These are phyloP conservation scores for Scaptomyza tumidula DNA, from an alignment of 2,888 invertebrate genomes.

Conservation along the genomic window DNA sequence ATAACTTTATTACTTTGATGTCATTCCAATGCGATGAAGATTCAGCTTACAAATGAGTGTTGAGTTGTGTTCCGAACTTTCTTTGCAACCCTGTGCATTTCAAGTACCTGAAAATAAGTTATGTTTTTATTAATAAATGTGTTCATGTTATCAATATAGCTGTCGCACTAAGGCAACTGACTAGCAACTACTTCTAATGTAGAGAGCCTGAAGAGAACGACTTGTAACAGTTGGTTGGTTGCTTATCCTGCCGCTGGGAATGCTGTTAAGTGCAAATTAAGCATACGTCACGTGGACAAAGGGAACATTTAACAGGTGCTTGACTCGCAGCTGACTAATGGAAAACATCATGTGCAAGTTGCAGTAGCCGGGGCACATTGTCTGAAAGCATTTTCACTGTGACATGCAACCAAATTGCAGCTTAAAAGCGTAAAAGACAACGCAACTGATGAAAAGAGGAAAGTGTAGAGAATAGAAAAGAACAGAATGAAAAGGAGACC, in stretches of 20 bases:
- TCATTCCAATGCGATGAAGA: background rate
- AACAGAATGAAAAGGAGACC: conserved; percentile 4
- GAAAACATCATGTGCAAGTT: conserved; percentile 50
- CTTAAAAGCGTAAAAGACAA: conserved; percentile 67
- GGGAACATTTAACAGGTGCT: conserved; percentile 45
- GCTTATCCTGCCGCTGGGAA: conserved; percentile 22
- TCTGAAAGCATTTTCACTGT: conserved; percentile 73
- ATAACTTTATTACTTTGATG: conserved; percentile 20
- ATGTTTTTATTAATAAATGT: too few relatives aligned
- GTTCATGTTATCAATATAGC: too few relatives aligned
- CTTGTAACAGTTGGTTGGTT: conserved; percentile 3
- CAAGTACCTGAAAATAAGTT: background rate
- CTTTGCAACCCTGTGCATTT: background rate
- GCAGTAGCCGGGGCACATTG: conserved; percentile 55
- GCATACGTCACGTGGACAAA: conserved; percentile 52
- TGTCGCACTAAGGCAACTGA: background rate
- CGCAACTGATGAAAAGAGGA: conserved; percentile 10
- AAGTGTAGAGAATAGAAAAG: conserved; percentile 1
- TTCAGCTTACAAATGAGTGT: conserved; percentile 11
- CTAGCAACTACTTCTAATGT: too few relatives aligned
- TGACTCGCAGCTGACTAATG: conserved; percentile 54
- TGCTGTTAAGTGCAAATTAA: conserved; percentile 48
- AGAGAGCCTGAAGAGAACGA: background rate
- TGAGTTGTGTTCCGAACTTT: background rate
- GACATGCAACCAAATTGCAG: conserved; percentile 77